phyloP scores from a whole-genome alignment of 2,113 vertebrate genomes.

The Terrapene triunguis region DNA sequence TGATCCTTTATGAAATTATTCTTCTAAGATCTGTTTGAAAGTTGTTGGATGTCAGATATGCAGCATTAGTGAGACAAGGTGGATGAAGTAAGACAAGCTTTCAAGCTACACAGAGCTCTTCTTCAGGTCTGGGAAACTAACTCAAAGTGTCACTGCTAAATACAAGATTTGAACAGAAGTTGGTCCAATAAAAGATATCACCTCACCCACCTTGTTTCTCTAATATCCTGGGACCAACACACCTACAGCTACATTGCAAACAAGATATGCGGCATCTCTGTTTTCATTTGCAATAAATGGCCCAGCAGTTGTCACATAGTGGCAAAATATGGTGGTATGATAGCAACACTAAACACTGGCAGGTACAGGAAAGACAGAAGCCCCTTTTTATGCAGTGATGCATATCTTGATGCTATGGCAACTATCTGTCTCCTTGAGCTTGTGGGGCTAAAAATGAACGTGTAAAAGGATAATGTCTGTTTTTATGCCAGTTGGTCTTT shows the following conservation, averaged over 20 bases:
- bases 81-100: neutral
- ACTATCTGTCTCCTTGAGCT: neutral
- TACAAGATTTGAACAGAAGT: neutral
- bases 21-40: slow-evolving; percentile 39
- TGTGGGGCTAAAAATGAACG: neutral
- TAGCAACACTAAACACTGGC: neutral
- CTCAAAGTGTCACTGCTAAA: neutral
- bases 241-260: neutral
- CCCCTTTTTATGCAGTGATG: neutral
- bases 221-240: neutral
- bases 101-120: neutral
- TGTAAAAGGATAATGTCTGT: neutral
- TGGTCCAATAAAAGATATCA: neutral
- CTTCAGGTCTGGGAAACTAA: neutral
- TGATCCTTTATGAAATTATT: slow-evolving; percentile 9
- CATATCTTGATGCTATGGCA: neutral
- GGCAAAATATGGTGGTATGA: slow-evolving; percentile 11
- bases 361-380: neutral
- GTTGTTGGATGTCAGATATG: neutral
- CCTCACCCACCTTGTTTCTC: neutral
- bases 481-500: neutral
- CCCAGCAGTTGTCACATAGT: neutral
- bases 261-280: neutral
- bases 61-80: neutral
- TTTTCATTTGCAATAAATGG: neutral